Evolutionary conservation across 2,797 vertebrate genomes (phyloP).

Genomic region (Spinus pinus): DNA sequence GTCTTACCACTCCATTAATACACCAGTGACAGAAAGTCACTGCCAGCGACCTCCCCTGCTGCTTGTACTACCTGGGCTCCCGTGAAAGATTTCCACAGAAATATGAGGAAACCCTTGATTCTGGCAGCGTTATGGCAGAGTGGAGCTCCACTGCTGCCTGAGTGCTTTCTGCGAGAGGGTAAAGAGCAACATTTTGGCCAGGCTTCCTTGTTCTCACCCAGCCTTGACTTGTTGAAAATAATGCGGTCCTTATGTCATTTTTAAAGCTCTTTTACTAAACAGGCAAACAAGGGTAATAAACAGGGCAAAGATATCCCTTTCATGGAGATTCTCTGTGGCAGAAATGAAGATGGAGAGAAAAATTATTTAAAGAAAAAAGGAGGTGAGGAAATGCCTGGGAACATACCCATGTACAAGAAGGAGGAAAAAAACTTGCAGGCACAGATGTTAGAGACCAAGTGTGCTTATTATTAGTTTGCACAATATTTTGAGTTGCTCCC

Average conservation of each 20-base stretch:
- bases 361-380: not conserved
- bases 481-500: not conserved
- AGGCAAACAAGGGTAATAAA: not conserved
- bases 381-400: not conserved
- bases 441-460: not conserved
- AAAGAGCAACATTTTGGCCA: not conserved
- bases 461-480: not conserved
- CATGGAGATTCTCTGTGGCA: not conserved
- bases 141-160: not conserved
- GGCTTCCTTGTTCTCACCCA: not conserved
- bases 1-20: not conserved
- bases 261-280: not conserved
- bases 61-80: constrained; percentile 9
- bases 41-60: constrained; percentile 21
- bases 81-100: not conserved
- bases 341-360: not conserved
- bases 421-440: not conserved
- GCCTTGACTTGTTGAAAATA: not conserved
- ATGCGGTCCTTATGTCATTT: not conserved
- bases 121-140: rapidly evolving
- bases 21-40: constrained; percentile 43
- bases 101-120: not conserved
- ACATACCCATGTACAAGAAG: not conserved
- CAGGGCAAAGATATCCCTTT: not conserved
- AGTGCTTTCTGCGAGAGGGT: not conserved